These are phyloP conservation scores for Psix sp. DNA, from an alignment of 1,140 invertebrate genomes.

Conservation along the genomic window DNA sequence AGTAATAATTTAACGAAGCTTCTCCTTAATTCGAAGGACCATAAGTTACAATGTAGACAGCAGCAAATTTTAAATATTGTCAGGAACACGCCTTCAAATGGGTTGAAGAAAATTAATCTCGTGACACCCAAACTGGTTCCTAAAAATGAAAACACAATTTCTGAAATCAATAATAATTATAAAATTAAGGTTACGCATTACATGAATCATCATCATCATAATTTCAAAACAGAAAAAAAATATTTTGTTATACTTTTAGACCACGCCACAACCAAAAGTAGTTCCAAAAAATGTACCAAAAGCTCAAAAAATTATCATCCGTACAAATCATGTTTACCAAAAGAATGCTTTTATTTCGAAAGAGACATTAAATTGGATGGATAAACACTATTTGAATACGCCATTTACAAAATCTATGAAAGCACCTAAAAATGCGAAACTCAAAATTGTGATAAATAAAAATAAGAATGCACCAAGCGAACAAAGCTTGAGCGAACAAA, in stretches of 20 bases:
- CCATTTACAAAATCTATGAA: not conserved
- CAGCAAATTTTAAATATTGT: slow-evolving; percentile 48
- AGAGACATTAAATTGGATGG: slow-evolving; percentile 10
- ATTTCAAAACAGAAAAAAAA: too few relatives aligned
- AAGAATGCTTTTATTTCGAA: slow-evolving; percentile 5
- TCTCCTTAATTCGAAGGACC: slow-evolving; percentile 9
- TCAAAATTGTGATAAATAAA: too few relatives aligned
- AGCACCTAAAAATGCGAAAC: not conserved
- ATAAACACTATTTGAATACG: slow-evolving; percentile 24
- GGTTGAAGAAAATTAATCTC: slow-evolving; percentile 10
- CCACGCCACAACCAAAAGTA: not conserved
- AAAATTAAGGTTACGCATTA: slow-evolving; percentile 9
- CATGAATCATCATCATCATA: too few relatives aligned
- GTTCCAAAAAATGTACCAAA: slow-evolving; percentile 7
- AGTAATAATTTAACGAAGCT: slow-evolving; percentile 7
- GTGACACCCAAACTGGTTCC: not conserved
- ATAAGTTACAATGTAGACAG: slow-evolving; percentile 32
- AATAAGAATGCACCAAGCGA: too few relatives aligned
- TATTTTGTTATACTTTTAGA: not conserved
- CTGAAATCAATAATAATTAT: not conserved
- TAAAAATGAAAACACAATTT: slow-evolving; percentile 8
- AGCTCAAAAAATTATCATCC: not conserved
- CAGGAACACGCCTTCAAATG: slow-evolving; percentile 14
- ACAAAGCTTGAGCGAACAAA: too few relatives aligned
- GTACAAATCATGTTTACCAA: not conserved